Evolutionary conservation across 2,113 vertebrate species (phyloP).

Genomic region (Mobula hypostoma): DNA sequence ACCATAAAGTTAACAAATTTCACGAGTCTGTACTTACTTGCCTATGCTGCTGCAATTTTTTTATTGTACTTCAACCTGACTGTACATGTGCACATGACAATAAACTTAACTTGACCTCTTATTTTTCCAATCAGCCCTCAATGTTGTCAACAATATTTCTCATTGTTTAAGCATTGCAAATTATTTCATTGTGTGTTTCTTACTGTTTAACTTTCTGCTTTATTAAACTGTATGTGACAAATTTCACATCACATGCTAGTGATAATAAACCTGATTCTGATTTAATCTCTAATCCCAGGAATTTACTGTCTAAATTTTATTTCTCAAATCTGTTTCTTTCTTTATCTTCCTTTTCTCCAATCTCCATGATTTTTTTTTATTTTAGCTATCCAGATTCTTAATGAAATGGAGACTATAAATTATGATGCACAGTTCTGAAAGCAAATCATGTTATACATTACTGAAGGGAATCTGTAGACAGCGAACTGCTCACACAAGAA

Average conservation of each 20-base stretch:
- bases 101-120: neutral
- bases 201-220: neutral
- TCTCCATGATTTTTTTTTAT: neutral
- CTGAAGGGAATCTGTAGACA: neutral
- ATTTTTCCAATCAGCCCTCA: neutral
- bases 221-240: neutral
- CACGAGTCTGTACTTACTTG: too few species aligned
- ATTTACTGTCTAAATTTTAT: neutral
- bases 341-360: neutral
- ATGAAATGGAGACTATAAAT: neutral
- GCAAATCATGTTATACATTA: neutral
- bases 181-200: neutral
- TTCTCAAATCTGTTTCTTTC: neutral
- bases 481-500: neutral
- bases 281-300: neutral
- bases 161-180: neutral
- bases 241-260: too few species aligned
- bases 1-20: too few species aligned
- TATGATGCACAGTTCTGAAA: neutral
- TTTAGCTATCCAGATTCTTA: neutral
- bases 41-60: too few species aligned
- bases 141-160: neutral
- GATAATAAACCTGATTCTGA: too few species aligned
- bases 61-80: too few species aligned
- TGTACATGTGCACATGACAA: too few species aligned